Evolutionary conservation across 2,797 vertebrate genomes (phyloP).

Genomic region (Lepidocolaptes lacrymiger): DNA sequence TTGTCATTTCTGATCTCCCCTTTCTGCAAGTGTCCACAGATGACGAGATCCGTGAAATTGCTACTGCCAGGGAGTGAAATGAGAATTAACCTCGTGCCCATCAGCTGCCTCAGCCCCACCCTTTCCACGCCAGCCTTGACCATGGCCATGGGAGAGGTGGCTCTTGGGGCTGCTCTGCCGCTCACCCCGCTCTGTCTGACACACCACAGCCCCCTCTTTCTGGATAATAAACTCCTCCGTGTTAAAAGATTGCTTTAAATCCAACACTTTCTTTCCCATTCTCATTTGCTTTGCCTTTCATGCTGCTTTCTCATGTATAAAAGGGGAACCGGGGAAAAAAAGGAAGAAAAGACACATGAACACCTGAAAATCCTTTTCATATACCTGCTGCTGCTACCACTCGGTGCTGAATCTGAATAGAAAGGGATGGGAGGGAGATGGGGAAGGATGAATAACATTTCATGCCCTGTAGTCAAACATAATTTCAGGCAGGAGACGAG

Average conservation of each 20-base stretch:
- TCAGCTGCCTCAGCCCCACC: constrained; percentile 11
- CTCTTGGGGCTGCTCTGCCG: neutral
- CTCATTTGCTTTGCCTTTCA: constrained; percentile 71
- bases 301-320: constrained; percentile 48
- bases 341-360: neutral
- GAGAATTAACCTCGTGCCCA: constrained; percentile 66
- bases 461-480: constrained; percentile 58
- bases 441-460: constrained; percentile 58
- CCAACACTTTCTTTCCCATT: neutral
- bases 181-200: neutral
- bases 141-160: neutral
- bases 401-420: constrained; percentile 43
- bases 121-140: constrained; percentile 41
- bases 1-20: constrained; percentile 70
- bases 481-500: constrained; percentile 46
- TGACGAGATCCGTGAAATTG: constrained; percentile 73
- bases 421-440: constrained; percentile 20
- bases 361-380: constrained; percentile 56
- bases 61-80: constrained; percentile 68
- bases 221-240: neutral
- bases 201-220: neutral
- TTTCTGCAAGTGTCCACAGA: constrained; percentile 61
- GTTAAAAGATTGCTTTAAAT: neutral
- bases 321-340: neutral
- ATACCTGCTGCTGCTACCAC: constrained; percentile 44